Conservation (phyloP, 2,113 vertebrate species). For the Leucosticte australis region DNA sequence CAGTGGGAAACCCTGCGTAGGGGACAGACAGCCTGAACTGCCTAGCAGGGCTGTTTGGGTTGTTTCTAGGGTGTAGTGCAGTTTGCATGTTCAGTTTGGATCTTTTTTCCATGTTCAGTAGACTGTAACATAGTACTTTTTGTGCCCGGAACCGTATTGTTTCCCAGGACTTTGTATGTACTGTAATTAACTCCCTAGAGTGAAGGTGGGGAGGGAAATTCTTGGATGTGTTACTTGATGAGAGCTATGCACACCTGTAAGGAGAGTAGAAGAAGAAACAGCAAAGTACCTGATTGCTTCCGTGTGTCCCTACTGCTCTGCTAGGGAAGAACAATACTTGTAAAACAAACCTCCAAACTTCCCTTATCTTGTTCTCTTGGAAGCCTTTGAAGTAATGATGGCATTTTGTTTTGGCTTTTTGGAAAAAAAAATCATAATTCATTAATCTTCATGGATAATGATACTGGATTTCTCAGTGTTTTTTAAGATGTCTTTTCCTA, state of each 20-base stretch:
- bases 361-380: neutral
- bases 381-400: neutral
- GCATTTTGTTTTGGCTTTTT: neutral
- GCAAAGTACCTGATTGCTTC: neutral
- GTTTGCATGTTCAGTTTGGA: neutral
- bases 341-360: neutral
- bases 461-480: neutral
- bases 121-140: neutral
- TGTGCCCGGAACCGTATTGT: neutral
- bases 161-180: neutral
- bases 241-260: neutral
- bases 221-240: neutral
- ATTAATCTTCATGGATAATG: neutral
- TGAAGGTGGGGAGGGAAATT: neutral
- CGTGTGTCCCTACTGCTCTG: neutral
- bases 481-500: neutral
- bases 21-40: neutral
- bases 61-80: neutral
- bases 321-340: neutral
- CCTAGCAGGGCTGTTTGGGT: neutral
- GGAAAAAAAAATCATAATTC: fast-evolving
- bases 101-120: neutral
- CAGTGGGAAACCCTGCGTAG: neutral
- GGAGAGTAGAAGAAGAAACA: neutral
- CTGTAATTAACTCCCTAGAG: neutral